A percentile compares a stretch with the other conserved stretches of the same genome.
These are phyloP conservation scores for Irena cyanogastra DNA, from an alignment of 2,113 vertebrate species.

Conservation along the genomic window DNA sequence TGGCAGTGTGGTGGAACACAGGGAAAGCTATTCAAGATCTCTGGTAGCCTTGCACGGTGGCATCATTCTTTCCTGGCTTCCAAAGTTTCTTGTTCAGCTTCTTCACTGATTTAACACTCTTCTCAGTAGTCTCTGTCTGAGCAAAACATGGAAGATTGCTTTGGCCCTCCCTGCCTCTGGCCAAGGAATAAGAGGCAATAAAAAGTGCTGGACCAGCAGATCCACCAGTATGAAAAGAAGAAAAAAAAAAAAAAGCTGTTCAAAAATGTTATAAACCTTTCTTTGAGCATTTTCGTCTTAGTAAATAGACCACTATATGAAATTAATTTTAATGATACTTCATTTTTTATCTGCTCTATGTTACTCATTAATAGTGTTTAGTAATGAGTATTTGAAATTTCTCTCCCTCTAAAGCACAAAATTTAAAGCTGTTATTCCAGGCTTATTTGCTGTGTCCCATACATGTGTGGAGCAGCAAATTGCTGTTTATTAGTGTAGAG, in stretches of 20 bases:
- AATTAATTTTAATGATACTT: neutral
- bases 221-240: neutral
- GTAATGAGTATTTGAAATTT: neutral
- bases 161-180: neutral
- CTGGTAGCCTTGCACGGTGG: neutral
- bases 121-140: neutral
- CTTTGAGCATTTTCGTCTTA: neutral
- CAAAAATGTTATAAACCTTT: neutral
- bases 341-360: neutral
- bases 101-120: neutral
- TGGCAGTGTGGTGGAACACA: neutral
- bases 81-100: neutral
- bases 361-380: neutral
- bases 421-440: neutral
- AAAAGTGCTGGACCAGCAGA: neutral
- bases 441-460: neutral
- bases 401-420: neutral
- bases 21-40: neutral
- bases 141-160: neutral
- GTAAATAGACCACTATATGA: neutral
- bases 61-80: neutral
- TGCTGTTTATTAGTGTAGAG: neutral
- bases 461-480: neutral
- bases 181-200: neutral
- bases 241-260: neutral